Percentiles rank a stretch among this genome's conserved stretches.
phyloP scores from a whole-genome alignment of 2,888 invertebrate genomes.

The Epirrita christyi region DNA sequence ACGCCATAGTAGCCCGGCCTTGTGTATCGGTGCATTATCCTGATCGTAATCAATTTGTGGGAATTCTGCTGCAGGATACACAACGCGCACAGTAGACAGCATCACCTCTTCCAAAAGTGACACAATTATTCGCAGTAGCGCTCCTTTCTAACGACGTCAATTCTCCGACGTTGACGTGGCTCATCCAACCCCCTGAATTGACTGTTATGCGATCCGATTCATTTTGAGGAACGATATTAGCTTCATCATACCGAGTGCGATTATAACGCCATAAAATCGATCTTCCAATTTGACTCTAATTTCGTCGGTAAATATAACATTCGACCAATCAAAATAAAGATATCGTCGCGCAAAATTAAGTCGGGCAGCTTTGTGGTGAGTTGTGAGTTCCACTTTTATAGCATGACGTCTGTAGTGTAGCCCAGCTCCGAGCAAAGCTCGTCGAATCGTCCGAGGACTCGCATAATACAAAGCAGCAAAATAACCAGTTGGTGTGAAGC shows the following conservation, averaged over 20 bases:
- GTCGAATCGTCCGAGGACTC: too few relatives aligned
- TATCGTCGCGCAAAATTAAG: slow-evolving; percentile 2
- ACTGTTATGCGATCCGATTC: slow-evolving; percentile 5
- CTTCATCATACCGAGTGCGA: slow-evolving; percentile 16
- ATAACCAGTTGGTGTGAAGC: too few relatives aligned
- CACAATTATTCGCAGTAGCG: slow-evolving; percentile 44
- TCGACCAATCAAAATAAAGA: slow-evolving; percentile 2
- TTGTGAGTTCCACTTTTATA: too few relatives aligned
- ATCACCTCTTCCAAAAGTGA: slow-evolving; percentile 1
- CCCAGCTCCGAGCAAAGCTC: too few relatives aligned
- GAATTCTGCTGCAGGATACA: not conserved
- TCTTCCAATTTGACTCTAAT: not conserved
- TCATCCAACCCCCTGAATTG: slow-evolving; percentile 3
- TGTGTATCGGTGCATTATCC: too few relatives aligned
- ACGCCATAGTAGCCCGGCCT: too few relatives aligned
- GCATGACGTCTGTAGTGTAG: too few relatives aligned
- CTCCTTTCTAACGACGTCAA: slow-evolving; percentile 9
- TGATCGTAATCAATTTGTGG: too few relatives aligned
- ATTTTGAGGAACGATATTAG: slow-evolving; percentile 7
- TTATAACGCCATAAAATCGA: not conserved
- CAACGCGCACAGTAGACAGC: not conserved
- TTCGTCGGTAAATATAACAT: not conserved
- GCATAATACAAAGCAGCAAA: too few relatives aligned
- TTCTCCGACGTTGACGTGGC: slow-evolving; percentile 13
- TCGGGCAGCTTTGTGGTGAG: too few relatives aligned